Evolutionary conservation across 1,140 invertebrate genomes (phyloP).

Genomic region (Littorina saxatilis): DNA sequence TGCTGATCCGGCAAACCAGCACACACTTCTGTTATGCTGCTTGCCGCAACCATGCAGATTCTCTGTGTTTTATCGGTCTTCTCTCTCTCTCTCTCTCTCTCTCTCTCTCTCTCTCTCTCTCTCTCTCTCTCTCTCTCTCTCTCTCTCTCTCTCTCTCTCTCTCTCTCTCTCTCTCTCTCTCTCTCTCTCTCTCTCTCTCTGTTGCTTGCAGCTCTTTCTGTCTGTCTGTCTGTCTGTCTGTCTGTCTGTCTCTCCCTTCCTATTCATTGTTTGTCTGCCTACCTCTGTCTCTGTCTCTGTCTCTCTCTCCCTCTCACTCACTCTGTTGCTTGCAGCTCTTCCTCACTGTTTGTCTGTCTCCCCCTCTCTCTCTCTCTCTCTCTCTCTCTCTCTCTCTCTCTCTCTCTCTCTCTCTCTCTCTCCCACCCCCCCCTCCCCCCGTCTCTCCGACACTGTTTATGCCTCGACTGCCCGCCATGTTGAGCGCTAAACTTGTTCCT

Average conservation of each 20-base stretch:
- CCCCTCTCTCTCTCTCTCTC: not conserved
- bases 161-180: not conserved
- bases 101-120: not conserved
- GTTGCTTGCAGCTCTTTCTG: not conserved
- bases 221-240: not conserved
- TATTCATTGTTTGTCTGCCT: too few species aligned
- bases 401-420: not conserved
- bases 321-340: too few species aligned
- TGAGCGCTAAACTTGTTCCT: not conserved
- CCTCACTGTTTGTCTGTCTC: too few species aligned
- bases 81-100: not conserved
- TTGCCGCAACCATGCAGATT: too few species aligned
- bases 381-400: not conserved
- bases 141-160: not conserved
- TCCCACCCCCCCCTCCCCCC: not conserved
- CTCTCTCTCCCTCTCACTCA: not conserved
- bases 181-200: not conserved
- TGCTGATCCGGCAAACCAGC: too few species aligned
- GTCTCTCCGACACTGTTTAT: not conserved
- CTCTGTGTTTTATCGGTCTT: too few species aligned
- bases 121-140: not conserved
- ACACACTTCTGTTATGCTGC: too few species aligned
- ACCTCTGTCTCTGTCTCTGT: too few species aligned
- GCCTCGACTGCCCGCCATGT: not conserved
- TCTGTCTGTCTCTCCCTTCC: not conserved